phyloP scores from a whole-genome alignment of 2,113 vertebrate species.

The Cynoglossus semilaevis region DNA sequence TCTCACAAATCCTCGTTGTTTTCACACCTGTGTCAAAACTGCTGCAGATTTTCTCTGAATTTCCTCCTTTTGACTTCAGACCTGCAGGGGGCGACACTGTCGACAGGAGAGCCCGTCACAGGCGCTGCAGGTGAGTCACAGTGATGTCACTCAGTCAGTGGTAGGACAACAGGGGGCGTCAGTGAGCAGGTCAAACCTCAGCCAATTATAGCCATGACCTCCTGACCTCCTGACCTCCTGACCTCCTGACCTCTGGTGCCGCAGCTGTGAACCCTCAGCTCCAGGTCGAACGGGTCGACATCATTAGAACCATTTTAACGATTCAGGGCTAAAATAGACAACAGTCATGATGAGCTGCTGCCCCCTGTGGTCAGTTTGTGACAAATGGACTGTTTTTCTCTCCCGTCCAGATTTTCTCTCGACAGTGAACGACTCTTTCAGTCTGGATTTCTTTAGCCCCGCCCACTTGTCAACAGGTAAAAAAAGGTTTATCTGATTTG shows the following conservation, averaged over 20 bases:
- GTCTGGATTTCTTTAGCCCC: constrained; percentile 8
- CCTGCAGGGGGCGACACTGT: accelerated
- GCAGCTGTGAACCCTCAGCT: no score
- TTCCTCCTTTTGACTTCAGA: constrained; percentile 6
- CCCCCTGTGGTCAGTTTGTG: no score
- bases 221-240: no score
- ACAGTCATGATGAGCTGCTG: no score
- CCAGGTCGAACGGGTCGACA: no score
- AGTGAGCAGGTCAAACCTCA: neutral
- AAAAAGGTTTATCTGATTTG: no score
- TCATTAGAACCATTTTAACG: no score
- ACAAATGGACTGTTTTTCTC: neutral
- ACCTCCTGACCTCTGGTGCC: no score
- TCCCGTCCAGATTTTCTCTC: constrained; percentile 28
- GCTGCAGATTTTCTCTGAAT: neutral
- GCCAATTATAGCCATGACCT: constrained; percentile 58
- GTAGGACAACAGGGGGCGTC: no score
- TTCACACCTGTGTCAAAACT: no score
- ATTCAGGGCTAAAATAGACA: no score
- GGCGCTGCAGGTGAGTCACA: constrained; percentile 32
- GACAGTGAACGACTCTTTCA: constrained; percentile 20
- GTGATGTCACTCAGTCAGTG: neutral
- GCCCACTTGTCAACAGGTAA: constrained; percentile 38
- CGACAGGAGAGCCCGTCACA: neutral
- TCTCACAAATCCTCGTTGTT: no score